These are phyloP conservation scores for Erpornis zantholeuca DNA, from an alignment of 2,113 vertebrate genomes.

Conservation along the genomic window DNA sequence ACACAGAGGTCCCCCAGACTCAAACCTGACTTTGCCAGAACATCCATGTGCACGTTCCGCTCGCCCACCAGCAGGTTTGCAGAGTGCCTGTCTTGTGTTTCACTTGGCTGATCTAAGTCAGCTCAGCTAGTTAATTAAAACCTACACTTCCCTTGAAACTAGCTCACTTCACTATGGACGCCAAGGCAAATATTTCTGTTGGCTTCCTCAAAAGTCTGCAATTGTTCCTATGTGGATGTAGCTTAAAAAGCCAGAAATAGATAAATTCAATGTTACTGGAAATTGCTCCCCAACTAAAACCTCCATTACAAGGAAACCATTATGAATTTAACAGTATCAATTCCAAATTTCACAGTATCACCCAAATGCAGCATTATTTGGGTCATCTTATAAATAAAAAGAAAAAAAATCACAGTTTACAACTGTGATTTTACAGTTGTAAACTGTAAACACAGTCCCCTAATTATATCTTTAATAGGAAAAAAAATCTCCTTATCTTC, in stretches of 20 bases:
- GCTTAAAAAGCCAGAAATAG: slow-evolving; percentile 32
- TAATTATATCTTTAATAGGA: not conserved
- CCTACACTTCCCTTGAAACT: slow-evolving; percentile 46
- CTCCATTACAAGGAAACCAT: slow-evolving; percentile 57
- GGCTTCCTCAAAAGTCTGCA: slow-evolving; percentile 39
- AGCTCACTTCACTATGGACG: slow-evolving; percentile 42
- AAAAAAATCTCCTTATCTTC: not conserved
- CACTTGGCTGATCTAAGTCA: slow-evolving; percentile 51
- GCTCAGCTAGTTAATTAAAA: slow-evolving; percentile 59
- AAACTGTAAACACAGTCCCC: not conserved
- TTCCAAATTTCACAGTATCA: too few species aligned
- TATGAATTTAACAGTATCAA: slow-evolving; percentile 55
- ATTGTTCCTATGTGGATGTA: slow-evolving; percentile 50
- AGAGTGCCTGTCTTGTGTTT: slow-evolving; percentile 15
- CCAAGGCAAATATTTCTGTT: slow-evolving; percentile 69
- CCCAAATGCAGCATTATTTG: slow-evolving; percentile 38
- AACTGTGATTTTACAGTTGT: not conserved
- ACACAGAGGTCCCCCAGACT: not conserved
- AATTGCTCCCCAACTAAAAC: slow-evolving; percentile 48
- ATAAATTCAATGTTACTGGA: slow-evolving; percentile 65
- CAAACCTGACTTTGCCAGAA: not conserved
- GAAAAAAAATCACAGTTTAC: not conserved
- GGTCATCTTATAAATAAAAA: slow-evolving; percentile 26
- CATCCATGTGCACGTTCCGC: not conserved
- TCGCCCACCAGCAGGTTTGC: not conserved